A percentile compares a stretch with the other conserved stretches of the same genome.
Evolutionary conservation across 2,113 vertebrate species (phyloP).

Genomic region (Phoenicopterus ruber): DNA sequence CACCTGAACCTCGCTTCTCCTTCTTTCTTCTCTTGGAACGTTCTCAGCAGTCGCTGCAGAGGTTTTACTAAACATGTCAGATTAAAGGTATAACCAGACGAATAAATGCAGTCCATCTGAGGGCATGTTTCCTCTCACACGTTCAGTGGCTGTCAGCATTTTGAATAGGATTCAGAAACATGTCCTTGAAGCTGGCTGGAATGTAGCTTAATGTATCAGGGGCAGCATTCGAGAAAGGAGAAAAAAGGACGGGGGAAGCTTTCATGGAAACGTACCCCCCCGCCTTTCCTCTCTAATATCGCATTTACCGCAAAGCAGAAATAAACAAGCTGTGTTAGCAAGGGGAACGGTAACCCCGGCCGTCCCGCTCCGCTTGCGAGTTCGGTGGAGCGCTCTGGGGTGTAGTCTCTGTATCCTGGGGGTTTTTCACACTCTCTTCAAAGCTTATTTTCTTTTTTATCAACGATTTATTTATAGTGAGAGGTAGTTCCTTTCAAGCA

Average conservation of each 20-base stretch:
- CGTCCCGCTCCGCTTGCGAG: background rate
- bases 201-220: background rate
- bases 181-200: constrained; percentile 51
- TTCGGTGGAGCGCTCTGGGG: background rate
- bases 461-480: background rate
- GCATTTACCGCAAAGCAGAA: background rate
- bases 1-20: constrained; percentile 28
- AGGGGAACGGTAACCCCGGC: background rate
- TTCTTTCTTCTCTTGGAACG: background rate
- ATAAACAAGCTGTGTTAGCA: background rate
- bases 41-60: background rate
- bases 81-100: constrained; percentile 38
- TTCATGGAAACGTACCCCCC: background rate
- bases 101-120: constrained; percentile 49
- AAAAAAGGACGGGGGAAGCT: constrained; percentile 33
- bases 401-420: fast-evolving
- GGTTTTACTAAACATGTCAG: constrained; percentile 63
- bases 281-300: background rate
- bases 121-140: constrained; percentile 47
- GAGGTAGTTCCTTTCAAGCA: background rate
- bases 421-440: background rate
- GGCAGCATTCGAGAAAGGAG: constrained; percentile 16
- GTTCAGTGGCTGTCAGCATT: constrained; percentile 16
- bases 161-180: constrained; percentile 56
- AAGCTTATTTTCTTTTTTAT: background rate